Percentiles rank a stretch among this genome's conserved stretches.
phyloP scores from a whole-genome alignment of 64 coral and sea anemone species.

The Orbicella faveolata region DNA sequence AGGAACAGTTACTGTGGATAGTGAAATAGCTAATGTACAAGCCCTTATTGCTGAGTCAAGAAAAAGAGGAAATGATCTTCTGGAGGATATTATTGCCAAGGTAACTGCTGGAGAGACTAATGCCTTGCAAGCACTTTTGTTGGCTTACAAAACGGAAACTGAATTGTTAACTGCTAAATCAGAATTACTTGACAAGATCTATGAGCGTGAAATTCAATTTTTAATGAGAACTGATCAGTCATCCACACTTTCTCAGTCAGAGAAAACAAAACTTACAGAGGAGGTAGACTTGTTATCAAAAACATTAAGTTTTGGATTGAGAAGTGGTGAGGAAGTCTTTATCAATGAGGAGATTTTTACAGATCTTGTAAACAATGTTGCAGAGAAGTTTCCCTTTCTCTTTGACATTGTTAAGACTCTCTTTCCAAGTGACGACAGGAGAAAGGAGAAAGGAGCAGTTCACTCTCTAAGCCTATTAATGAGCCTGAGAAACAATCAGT shows the following conservation, averaged over 20 bases:
- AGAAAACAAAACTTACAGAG: slow-evolving; percentile 1
- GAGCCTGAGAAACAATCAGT: slow-evolving; percentile 25
- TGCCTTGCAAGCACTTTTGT: background rate
- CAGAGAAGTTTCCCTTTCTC: slow-evolving; percentile 11
- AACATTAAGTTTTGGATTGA: background rate
- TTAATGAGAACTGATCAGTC: background rate
- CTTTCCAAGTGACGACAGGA: background rate
- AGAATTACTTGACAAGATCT: slow-evolving; percentile 7
- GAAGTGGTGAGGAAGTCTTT: background rate
- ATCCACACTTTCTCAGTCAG: background rate
- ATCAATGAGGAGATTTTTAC: background rate
- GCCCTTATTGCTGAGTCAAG: no score
- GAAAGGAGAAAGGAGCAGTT: slow-evolving; percentile 27
- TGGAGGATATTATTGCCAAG: background rate
- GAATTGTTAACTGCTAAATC: background rate
- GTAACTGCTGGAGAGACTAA: background rate
- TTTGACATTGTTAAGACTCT: slow-evolving; percentile 24
- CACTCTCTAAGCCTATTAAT: slow-evolving; percentile 18
- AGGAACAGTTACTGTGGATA: no score
- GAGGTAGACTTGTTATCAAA: slow-evolving; percentile 25
- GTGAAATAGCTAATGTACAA: no score
- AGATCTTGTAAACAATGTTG: background rate
- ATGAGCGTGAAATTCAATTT: slow-evolving; percentile 30
- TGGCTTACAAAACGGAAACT: background rate
- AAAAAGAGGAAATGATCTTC: no score